phyloP scores from a whole-genome alignment of 1,140 invertebrate species.

The Euura saliciscinereae region DNA sequence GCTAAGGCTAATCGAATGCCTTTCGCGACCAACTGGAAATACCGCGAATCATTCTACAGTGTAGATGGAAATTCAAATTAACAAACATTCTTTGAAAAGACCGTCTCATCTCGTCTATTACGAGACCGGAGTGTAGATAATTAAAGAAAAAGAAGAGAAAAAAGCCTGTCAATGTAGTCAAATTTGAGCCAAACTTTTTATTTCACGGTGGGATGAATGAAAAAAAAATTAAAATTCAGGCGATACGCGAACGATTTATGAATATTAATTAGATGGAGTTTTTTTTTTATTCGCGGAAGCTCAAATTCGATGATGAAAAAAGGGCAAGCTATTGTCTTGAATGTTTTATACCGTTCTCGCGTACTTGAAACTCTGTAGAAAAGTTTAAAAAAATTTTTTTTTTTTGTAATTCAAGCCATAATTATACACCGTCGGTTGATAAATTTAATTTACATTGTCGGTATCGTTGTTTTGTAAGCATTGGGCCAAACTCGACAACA shows the following conservation, averaged over 20 bases:
- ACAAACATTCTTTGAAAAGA: slow-evolving; percentile 1
- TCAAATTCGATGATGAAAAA: not conserved
- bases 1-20: slow-evolving; percentile 2
- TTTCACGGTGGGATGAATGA: not conserved
- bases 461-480: slow-evolving; percentile 51
- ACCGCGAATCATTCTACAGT: not conserved
- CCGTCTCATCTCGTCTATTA: not conserved
- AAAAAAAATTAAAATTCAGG: not conserved
- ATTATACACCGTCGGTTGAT: slow-evolving; percentile 10
- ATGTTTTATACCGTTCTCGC: not conserved
- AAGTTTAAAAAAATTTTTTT: not conserved
- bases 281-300: not conserved
- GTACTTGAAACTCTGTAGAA: not conserved
- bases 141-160: slow-evolving; percentile 1
- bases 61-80: not conserved
- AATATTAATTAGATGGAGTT: not conserved
- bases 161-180: not conserved
- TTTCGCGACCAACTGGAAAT: not conserved
- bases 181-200: too few species aligned
- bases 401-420: not conserved
- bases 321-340: not conserved
- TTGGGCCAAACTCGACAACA: slow-evolving; percentile 51
- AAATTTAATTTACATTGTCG: slow-evolving; percentile 52
- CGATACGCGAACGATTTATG: not conserved
- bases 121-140: not conserved